A percentile compares a stretch with the other conserved stretches of the same genome.
Conservation (phyloP, 2,113 vertebrate species). For the Ochotona curzoniae region DNA sequence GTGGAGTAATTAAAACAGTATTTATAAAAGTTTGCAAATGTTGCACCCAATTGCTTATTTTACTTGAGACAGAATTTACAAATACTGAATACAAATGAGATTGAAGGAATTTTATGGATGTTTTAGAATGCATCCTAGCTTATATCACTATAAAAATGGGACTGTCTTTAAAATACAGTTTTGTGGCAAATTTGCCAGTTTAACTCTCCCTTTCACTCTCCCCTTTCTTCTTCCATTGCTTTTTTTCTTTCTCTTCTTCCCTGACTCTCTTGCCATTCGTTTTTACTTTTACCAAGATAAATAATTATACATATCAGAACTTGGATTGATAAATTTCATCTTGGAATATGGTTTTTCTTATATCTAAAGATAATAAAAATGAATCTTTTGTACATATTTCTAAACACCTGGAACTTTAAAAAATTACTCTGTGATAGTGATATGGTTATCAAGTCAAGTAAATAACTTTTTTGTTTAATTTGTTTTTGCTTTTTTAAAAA, state of each 20-base stretch:
- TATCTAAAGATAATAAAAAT: neutral
- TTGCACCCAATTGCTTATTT: slow-evolving; percentile 73
- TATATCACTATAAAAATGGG: neutral
- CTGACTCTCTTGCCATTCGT: neutral
- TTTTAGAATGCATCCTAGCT: slow-evolving; percentile 37
- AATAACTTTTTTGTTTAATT: neutral
- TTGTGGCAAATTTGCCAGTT: slow-evolving; percentile 1
- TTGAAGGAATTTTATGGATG: slow-evolving; percentile 63
- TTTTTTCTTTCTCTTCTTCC: neutral
- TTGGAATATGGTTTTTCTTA: neutral
- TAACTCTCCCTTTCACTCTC: neutral
- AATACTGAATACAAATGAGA: slow-evolving; percentile 68
- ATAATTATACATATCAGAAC: neutral
- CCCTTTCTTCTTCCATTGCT: too few species aligned
- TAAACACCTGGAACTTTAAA: slow-evolving; percentile 32
- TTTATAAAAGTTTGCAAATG: slow-evolving; percentile 76
- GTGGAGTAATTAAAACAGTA: slow-evolving; percentile 59
- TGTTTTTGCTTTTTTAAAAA: neutral
- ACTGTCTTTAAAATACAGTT: slow-evolving; percentile 29
- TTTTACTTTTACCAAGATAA: slow-evolving; percentile 15
- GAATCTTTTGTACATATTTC: slow-evolving; percentile 6
- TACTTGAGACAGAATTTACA: slow-evolving; percentile 74
- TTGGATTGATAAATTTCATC: neutral
- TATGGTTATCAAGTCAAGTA: neutral
- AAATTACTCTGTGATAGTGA: neutral